Evolutionary conservation across 2,888 invertebrate genomes (phyloP).

Genomic region (Stenolophus ochropezus): DNA sequence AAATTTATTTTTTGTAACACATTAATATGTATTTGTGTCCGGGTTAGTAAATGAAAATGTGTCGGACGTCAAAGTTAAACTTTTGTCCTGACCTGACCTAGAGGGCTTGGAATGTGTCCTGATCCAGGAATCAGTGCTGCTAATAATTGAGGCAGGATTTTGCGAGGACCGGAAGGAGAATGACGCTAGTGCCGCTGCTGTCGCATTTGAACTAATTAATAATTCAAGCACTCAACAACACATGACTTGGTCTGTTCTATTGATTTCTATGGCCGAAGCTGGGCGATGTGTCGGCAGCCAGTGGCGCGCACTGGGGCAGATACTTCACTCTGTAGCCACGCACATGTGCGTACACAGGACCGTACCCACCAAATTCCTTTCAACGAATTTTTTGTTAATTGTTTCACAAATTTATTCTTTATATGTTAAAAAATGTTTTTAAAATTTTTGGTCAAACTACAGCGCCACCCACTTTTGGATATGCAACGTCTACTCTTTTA

Average conservation of each 20-base stretch:
- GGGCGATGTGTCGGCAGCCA: constrained; percentile 31
- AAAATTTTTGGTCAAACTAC: too few species aligned
- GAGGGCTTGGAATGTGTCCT: too few species aligned
- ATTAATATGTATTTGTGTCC: background rate
- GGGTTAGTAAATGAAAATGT: too few species aligned
- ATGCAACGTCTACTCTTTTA: too few species aligned
- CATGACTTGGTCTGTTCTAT: constrained; percentile 56
- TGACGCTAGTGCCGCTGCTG: constrained; percentile 3
- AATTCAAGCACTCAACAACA: constrained; percentile 57
- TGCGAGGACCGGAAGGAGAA: background rate
- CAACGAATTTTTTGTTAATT: background rate
- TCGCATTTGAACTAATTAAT: constrained; percentile 58
- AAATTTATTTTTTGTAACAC: background rate
- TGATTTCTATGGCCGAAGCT: constrained; percentile 52
- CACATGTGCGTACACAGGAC: constrained; percentile 10
- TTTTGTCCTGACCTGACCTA: too few species aligned
- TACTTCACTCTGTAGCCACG: background rate
- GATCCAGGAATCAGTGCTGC: too few species aligned
- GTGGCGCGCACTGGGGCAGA: constrained; percentile 17
- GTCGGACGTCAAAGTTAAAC: too few species aligned
- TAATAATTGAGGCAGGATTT: too few species aligned
- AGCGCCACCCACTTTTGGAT: too few species aligned
- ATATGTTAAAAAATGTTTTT: background rate
- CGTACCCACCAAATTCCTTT: background rate
- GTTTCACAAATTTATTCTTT: background rate